Conservation (phyloP, 1,140 invertebrate genomes). For the Littorina saxatilis region DNA sequence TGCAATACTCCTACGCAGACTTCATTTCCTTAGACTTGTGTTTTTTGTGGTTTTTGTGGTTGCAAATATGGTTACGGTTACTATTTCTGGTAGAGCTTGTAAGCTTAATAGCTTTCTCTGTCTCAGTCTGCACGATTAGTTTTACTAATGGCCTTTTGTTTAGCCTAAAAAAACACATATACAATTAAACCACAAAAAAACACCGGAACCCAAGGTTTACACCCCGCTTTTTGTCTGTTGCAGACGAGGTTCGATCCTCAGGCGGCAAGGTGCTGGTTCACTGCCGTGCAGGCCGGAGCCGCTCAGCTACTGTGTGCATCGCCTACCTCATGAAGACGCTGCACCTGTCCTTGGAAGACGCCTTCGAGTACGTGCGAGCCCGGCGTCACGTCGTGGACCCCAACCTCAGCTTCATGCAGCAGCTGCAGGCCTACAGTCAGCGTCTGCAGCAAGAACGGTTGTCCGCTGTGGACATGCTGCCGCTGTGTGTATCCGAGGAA, state of each 20-base stretch:
- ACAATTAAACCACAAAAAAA: too few species aligned
- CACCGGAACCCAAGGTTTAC: slow-evolving; percentile 11
- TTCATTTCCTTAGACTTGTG: too few species aligned
- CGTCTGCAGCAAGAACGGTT: background rate
- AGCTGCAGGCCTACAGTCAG: slow-evolving; percentile 70
- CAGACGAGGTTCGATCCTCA: slow-evolving; percentile 87
- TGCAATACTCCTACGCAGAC: too few species aligned
- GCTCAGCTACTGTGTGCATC: slow-evolving; percentile 94
- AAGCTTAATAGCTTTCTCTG: too few species aligned
- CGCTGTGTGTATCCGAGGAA: background rate
- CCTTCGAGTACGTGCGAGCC: slow-evolving; percentile 90
- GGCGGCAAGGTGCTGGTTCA: slow-evolving; percentile 91
- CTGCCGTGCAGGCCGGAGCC: slow-evolving; percentile 94
- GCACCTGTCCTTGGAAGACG: slow-evolving; percentile 87
- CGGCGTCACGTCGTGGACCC: slow-evolving; percentile 93
- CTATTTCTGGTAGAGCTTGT: too few species aligned
- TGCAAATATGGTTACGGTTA: too few species aligned
- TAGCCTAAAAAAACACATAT: too few species aligned
- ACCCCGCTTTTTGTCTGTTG: slow-evolving; percentile 74
- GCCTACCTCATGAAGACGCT: slow-evolving; percentile 96
- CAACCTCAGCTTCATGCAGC: slow-evolving; percentile 82
- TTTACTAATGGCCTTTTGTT: too few species aligned
- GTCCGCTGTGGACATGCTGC: too few species aligned
- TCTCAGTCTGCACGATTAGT: too few species aligned
- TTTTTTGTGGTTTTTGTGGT: too few species aligned